Evolutionary conservation across 2,888 invertebrate genomes (phyloP), one percentile per base, ranked within the genome.

Genomic region (Melinopterus prodromus): DNA sequence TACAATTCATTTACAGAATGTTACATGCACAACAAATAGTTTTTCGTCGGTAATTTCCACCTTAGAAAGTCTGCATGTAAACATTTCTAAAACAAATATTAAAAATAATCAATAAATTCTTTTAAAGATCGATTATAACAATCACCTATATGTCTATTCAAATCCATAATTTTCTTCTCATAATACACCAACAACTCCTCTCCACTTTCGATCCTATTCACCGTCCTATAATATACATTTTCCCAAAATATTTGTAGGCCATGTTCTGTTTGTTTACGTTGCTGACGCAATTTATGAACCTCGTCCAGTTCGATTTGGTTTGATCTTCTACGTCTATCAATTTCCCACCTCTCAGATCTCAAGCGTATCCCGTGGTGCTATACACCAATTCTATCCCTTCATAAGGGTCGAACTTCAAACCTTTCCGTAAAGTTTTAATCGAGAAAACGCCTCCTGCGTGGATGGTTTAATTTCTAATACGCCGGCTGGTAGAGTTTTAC

Each of bases 251-350:
- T 85, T 93, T 92, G 84, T 90, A 92, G 0, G 92, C 92, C 38
- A 92, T 85, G 85, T 92, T 93, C 84, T 92, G 92, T 82, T 92
- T 91, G 16, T 82, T 81, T 82, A 89, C 89, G 81, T 89, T 87
- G 3, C 91, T 84, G 5, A 91, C 89, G 86, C 92, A 92, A 86
- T 92, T 92, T 4, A 92, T 91, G 82, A 90, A 92, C 7, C 92
- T 88, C 90, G 92, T 89, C 92, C 92, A 92, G 86, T 92, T 92
- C 6, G 92, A 90, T 9, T 84, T 84, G 53, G 86, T 83, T 4
- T 88, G 84, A 79, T 92, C 88, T 0, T 83, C 85, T 0, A 90
- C 92, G 86, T 92, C 91, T 14, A 92, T 85, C 83, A 85, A 88
- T 79, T 71, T 53, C 9, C 76, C 77, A 38, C 80, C 71, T 71